A percentile compares a stretch with the other conserved stretches of the same genome.
phyloP scores from a whole-genome alignment of 2,888 invertebrate species.

The Stenodema calcarata region DNA sequence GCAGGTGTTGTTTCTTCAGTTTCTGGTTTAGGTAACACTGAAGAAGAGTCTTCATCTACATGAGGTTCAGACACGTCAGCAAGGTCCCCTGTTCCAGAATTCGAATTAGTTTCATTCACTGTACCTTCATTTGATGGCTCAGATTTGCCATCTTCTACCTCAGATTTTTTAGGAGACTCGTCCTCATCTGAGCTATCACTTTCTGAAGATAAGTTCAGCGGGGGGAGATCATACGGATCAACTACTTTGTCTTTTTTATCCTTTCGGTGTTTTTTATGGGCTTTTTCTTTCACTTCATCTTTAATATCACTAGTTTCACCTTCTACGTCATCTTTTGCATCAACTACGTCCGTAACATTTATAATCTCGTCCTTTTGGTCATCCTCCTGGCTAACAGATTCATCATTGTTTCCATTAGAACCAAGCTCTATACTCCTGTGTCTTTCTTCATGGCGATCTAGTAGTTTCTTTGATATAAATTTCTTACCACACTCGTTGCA shows the following conservation, averaged over 20 bases:
- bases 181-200: constrained; percentile 74
- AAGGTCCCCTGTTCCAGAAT: constrained; percentile 1
- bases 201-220: constrained; percentile 79
- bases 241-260: constrained; percentile 65
- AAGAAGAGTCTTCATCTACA: not conserved
- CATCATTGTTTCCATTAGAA: constrained; percentile 27
- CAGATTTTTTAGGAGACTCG: constrained; percentile 56
- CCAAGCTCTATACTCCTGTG: constrained; percentile 63
- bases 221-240: constrained; percentile 76
- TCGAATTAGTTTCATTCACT: not conserved
- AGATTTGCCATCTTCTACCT: not conserved
- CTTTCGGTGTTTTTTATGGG: constrained; percentile 59
- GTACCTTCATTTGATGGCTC: not conserved
- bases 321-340: constrained; percentile 48
- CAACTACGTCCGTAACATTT: constrained; percentile 55
- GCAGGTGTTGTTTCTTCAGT: not conserved
- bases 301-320: constrained; percentile 44
- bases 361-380: constrained; percentile 55
- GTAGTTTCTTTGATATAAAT: constrained; percentile 81
- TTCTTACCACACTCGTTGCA: constrained; percentile 79
- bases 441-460: constrained; percentile 73
- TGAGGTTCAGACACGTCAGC: constrained; percentile 38
- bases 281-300: constrained; percentile 52
- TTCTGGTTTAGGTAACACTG: not conserved
- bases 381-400: constrained; percentile 42